A percentile compares a stretch with the other conserved stretches of the same genome.
Evolutionary conservation across 2,797 vertebrate species (phyloP).

Genomic region (Pogoniulus pusillus): DNA sequence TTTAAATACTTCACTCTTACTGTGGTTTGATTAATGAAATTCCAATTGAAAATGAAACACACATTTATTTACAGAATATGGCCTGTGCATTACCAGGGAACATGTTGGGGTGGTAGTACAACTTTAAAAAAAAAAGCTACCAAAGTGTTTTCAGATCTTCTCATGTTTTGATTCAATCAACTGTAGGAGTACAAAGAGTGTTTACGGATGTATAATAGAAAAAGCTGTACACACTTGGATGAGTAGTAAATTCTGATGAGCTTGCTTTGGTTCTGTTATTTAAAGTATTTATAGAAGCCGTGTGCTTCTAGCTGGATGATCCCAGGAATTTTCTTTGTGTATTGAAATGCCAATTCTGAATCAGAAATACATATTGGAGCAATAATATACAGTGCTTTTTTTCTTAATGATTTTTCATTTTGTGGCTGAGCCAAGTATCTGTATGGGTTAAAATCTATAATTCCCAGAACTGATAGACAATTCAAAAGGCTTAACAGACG

Average conservation of each 20-base stretch:
- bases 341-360: conserved; percentile 54
- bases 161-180: conserved; percentile 39
- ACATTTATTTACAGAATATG: conserved; percentile 42
- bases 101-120: neutral
- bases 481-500: conserved; percentile 63
- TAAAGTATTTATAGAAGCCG: conserved; percentile 33
- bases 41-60: conserved; percentile 59
- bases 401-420: conserved; percentile 67
- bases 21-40: conserved; percentile 62
- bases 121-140: neutral
- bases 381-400: conserved; percentile 55
- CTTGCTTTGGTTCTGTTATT: neutral
- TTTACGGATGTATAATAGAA: conserved; percentile 24
- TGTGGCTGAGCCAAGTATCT: conserved; percentile 66
- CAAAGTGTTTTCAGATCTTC: conserved; percentile 28
- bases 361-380: conserved; percentile 27
- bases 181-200: conserved; percentile 16
- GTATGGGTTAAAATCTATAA: conserved; percentile 72
- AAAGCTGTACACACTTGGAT: conserved; percentile 15
- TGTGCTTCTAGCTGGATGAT: conserved; percentile 47
- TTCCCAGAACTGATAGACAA: conserved; percentile 72
- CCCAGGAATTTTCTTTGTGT: conserved; percentile 24
- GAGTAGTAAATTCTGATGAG: conserved; percentile 37
- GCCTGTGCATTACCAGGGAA: neutral
- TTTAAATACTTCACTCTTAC: conserved; percentile 52